Evolutionary conservation across 2,113 vertebrate genomes (phyloP).

Genomic region (Urocitellus parryii): DNA sequence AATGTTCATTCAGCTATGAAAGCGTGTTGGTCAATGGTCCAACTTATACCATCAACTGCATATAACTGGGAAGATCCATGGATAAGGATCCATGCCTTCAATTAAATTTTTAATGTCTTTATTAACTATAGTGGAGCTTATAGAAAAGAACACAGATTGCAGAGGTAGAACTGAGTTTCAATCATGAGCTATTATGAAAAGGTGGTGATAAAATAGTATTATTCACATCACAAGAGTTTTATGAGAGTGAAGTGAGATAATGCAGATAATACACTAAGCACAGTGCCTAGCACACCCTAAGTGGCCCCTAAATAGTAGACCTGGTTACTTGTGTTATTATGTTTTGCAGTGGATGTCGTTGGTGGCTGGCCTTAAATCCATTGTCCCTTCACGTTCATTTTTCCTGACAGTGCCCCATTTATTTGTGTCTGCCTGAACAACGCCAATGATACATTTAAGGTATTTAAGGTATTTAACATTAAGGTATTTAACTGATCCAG

Average conservation of each 20-base stretch:
- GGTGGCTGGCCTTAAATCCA: background rate
- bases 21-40: slow-evolving; percentile 14
- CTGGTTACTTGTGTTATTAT: background rate
- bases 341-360: background rate
- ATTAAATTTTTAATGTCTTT: slow-evolving; percentile 2
- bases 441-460: background rate
- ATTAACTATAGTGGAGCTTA: background rate
- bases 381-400: background rate
- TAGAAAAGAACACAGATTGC: background rate
- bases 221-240: background rate
- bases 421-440: background rate
- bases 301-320: background rate
- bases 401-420: background rate
- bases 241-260: background rate
- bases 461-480: too few relatives aligned
- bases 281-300: background rate
- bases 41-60: background rate
- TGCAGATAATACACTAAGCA: background rate
- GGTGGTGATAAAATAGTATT: background rate
- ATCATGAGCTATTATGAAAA: background rate
- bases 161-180: background rate
- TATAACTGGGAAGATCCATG: background rate
- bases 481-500: background rate
- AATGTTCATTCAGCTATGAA: background rate
- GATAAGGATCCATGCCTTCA: background rate